Conservation (phyloP, 2,113 vertebrate species). For the Oryzias curvinotus region DNA sequence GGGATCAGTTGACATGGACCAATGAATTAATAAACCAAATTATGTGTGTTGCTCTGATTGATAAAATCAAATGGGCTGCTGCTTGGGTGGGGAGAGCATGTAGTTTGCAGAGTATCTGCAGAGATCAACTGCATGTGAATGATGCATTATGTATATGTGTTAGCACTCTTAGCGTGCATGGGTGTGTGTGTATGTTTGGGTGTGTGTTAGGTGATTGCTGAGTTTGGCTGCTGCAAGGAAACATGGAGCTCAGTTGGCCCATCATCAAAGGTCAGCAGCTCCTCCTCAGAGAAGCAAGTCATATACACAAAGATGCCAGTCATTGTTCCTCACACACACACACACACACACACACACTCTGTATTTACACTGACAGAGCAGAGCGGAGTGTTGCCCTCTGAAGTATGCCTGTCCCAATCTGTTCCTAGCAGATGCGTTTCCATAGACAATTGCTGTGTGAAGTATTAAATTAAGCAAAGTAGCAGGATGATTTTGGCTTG, state of each 20-base stretch:
- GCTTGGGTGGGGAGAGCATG: background rate
- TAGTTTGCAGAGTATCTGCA: background rate
- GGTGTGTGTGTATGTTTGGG: conserved; percentile 1
- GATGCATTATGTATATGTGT: conserved; percentile 28
- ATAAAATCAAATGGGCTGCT: conserved; percentile 49
- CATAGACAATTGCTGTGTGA: conserved; percentile 72
- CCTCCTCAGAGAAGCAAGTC: conserved; percentile 60
- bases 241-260: conserved; percentile 57
- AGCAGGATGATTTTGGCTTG: conserved; percentile 63
- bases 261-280: conserved; percentile 74
- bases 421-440: conserved; percentile 73
- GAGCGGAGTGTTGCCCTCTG: conserved; percentile 45
- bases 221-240: conserved; percentile 56
- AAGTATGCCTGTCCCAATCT: conserved; percentile 71
- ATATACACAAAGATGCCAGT: conserved; percentile 67
- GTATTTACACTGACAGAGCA: conserved; percentile 60
- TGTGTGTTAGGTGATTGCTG: conserved; percentile 19
- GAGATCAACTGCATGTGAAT: conserved; percentile 16
- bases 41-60: conserved; percentile 52
- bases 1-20: conserved; percentile 34
- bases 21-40: conserved; percentile 61
- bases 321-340: conserved; percentile 50
- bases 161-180: background rate
- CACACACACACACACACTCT: conserved; percentile 21
- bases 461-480: conserved; percentile 75